Conservation (phyloP, 2,797 vertebrate genomes). For the Pseudochirops corinnae region DNA sequence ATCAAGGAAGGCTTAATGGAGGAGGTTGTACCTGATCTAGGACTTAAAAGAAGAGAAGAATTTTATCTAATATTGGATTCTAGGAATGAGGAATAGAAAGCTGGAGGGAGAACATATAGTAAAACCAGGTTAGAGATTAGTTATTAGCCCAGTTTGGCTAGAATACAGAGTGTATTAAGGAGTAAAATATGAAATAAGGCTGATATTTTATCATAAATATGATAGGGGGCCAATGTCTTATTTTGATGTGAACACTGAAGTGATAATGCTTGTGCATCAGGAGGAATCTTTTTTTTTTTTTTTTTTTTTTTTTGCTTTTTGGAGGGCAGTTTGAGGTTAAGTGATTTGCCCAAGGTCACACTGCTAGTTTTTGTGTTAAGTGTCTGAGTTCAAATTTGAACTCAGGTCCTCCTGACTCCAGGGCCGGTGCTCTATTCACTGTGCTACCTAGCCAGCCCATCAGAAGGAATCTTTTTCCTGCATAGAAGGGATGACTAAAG, state of each 20-base stretch:
- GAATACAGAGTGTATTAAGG: not conserved
- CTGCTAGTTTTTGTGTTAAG: too few relatives aligned
- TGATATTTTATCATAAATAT: not conserved
- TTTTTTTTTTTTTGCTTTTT: not conserved
- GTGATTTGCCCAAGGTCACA: too few relatives aligned
- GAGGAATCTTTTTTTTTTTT: not conserved
- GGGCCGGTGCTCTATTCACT: too few relatives aligned
- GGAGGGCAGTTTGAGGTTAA: too few relatives aligned
- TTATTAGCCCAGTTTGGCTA: not conserved
- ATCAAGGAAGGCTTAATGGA: not conserved
- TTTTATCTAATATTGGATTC: not conserved
- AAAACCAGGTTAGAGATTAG: not conserved
- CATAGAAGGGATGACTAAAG: not conserved
- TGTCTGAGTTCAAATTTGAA: too few relatives aligned
- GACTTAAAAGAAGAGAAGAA: not conserved
- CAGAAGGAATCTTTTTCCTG: not conserved
- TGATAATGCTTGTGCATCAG: not conserved
- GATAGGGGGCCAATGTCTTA: not conserved
- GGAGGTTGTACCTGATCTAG: not conserved
- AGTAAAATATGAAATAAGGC: not conserved
- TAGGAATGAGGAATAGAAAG: not conserved
- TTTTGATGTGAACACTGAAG: not conserved
- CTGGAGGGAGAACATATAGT: not conserved
- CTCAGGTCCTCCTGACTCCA: too few relatives aligned
- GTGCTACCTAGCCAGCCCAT: too few relatives aligned